These are phyloP conservation scores for Tauraco erythrolophus DNA, from an alignment of 2,113 vertebrate genomes.

Conservation along the genomic window DNA sequence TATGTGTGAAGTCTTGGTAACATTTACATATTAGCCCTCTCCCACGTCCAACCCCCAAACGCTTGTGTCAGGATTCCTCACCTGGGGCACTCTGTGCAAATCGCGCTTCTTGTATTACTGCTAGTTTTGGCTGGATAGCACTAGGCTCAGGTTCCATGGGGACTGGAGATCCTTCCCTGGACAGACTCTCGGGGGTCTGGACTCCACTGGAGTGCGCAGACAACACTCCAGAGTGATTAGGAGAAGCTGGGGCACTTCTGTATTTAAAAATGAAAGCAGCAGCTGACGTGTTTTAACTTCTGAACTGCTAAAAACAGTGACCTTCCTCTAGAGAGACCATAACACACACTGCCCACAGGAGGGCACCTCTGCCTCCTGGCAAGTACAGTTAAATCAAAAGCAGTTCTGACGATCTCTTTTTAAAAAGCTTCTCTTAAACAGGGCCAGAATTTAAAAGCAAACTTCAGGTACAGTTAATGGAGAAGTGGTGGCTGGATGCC, in stretches of 20 bases:
- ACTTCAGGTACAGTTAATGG: neutral
- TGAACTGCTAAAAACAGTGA: neutral
- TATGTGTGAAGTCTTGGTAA: accelerated
- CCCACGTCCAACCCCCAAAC: neutral
- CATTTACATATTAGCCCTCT: neutral
- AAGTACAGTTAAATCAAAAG: neutral
- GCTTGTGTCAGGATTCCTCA: conserved; percentile 39
- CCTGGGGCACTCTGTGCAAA: conserved; percentile 95
- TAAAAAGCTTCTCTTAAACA: neutral
- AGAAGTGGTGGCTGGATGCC: conserved; percentile 1
- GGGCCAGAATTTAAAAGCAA: conserved; percentile 3
- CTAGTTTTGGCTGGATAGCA: conserved; percentile 90
- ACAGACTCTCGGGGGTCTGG: conserved; percentile 96
- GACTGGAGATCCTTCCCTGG: conserved; percentile 95
- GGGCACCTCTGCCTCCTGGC: conserved; percentile 20
- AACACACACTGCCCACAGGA: conserved; percentile 17
- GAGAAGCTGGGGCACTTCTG: conserved; percentile 97
- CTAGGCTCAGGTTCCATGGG: conserved; percentile 89
- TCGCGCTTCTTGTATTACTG: conserved; percentile 94
- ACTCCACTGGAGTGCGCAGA: conserved; percentile 96
- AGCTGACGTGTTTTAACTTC: conserved; percentile 49
- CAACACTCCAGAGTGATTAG: conserved; percentile 92
- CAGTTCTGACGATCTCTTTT: neutral
- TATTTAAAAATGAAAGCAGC: conserved; percentile 52
- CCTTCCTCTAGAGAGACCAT: neutral